Base-by-base conservation (phyloP, 1,140 invertebrate genomes). In the Camponotus vicinus region DNA sequence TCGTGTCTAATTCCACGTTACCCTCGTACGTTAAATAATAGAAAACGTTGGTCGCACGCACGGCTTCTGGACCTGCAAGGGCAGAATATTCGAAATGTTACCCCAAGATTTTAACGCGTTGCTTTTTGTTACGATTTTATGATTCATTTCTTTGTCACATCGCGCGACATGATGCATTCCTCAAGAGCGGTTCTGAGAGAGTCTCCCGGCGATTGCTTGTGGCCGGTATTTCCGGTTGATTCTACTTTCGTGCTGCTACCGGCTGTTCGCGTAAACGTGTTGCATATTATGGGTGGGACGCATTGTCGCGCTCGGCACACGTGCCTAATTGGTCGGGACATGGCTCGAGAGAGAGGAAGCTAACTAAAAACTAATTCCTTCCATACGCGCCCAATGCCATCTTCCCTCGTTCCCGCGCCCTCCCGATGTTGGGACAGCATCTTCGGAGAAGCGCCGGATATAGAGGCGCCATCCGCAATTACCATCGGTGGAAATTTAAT, bases 21-120 rank as follows among this genome's bases (percentile, higher is more conserved):
- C 99, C 99, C 95, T 99, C 99, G 94, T 99, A 99, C 0, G 99
- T 99, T 21, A 99, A 96, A 95, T 99, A 99, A 94, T 99, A 99
- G 95, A 99, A 99, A 4, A 99, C 98, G 95, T 99, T 99, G 2
- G 98, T 99, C 0, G 99, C 98, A 83, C 99, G 96, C 2, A 99
- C 97, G 6, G 99, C 99, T 96, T 99, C 99, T 1, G 99, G 99
- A 45, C 99, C 98, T 98, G 15, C 32, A 80, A 45, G 57, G 18
- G 13, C 21, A 75, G 55, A 52, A 63, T 73, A 73, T 37, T 52
- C 49, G 11, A 42, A 57, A 11, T 13, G n/a, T 76, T 55, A 27
- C 0, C 27, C 59, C 1, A 64, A 27, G 18, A 64, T 40, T 45
- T 34, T 40, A 18, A 27, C 3, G 32, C 61, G 0, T 75, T 37